Evolutionary conservation across 2,113 vertebrate genomes (phyloP).

Genomic region (Ramphastos sulfuratus): DNA sequence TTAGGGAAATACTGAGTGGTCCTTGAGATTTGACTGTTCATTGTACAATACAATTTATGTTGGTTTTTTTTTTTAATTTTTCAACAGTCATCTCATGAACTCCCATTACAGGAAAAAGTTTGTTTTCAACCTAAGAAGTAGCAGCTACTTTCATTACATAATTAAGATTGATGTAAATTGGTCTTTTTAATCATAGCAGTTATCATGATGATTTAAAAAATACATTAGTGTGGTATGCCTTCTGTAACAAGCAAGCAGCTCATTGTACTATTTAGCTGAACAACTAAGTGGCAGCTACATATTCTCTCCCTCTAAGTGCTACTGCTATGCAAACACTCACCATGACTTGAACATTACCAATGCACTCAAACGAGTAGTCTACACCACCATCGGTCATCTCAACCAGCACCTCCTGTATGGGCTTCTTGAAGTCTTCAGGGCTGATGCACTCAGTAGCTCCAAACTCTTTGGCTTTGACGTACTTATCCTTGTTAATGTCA

Average conservation of each 20-base stretch:
- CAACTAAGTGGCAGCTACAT: not conserved
- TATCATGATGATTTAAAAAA: not conserved
- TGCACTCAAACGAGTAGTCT: constrained; percentile 84
- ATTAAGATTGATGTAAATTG: not conserved
- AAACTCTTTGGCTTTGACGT: constrained; percentile 77
- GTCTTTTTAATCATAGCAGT: not conserved
- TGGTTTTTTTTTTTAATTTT: not conserved
- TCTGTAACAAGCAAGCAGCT: not conserved
- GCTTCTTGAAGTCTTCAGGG: constrained; percentile 76
- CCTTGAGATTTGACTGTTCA: not conserved
- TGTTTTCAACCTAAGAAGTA: not conserved
- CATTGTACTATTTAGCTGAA: not conserved
- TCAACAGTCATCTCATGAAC: not conserved
- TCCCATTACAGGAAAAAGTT: not conserved
- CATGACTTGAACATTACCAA: constrained; percentile 81
- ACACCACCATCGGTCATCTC: constrained; percentile 81
- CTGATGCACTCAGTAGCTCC: constrained; percentile 81
- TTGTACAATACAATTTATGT: not conserved
- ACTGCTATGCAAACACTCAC: constrained; percentile 39
- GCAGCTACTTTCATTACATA: not conserved
- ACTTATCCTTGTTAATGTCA: constrained; percentile 81
- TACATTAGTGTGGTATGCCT: not conserved
- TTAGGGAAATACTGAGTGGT: not conserved
- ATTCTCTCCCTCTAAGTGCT: not conserved
- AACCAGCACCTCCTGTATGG: constrained; percentile 79